These are phyloP conservation scores for Ormia ochracea DNA, from an alignment of 2,888 invertebrate genomes.

Conservation along the genomic window DNA sequence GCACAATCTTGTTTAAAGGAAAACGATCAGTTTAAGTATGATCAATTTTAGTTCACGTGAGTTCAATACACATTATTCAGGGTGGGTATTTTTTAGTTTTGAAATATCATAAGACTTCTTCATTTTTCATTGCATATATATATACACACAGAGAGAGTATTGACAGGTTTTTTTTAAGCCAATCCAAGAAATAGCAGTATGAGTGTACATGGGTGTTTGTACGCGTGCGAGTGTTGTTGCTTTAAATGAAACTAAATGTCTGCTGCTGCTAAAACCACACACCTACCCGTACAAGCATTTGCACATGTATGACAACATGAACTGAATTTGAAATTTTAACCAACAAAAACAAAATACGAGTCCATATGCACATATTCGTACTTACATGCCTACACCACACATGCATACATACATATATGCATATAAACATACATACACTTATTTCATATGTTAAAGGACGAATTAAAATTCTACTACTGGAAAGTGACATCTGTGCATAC, in stretches of 20 bases:
- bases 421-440: not conserved
- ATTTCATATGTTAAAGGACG: not conserved
- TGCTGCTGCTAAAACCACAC: conserved; percentile 10
- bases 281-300: not conserved
- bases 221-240: conserved; percentile 46
- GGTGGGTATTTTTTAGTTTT: conserved; percentile 41
- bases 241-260: too few relatives aligned
- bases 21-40: conserved; percentile 24
- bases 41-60: conserved; percentile 33
- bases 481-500: not conserved
- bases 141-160: too few relatives aligned
- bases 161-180: conserved; percentile 46
- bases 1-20: conserved; percentile 41
- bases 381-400: too few relatives aligned
- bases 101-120: conserved; percentile 45
- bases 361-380: too few relatives aligned
- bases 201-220: conserved; percentile 36
- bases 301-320: conserved; percentile 55
- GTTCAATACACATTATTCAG: conserved; percentile 43
- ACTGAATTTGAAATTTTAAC: conserved; percentile 62
- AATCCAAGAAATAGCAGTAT: conserved; percentile 2
- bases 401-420: too few relatives aligned
- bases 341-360: conserved; percentile 4
- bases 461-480: not conserved
- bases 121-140: conserved; percentile 44